Evolutionary conservation across 2,797 vertebrate genomes (phyloP).

Genomic region (Rallus crepitans): DNA sequence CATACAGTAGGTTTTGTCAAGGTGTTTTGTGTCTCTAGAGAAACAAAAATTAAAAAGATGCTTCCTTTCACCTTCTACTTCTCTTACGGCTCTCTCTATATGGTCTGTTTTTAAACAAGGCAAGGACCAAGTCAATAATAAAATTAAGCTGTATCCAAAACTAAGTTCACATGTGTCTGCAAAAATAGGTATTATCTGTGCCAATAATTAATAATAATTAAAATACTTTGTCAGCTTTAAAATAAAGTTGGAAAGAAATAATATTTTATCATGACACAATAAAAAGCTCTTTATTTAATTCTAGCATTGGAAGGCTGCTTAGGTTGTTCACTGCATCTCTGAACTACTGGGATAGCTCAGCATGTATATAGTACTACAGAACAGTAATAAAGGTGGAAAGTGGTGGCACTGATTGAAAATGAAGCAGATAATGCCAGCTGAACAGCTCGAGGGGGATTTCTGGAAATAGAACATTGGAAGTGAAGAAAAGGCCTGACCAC

Average conservation of each 20-base stretch:
- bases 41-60: background rate
- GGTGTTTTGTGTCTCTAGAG: background rate
- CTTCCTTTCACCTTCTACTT: background rate
- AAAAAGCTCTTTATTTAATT: background rate
- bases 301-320: background rate
- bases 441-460: background rate
- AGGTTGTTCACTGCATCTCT: background rate
- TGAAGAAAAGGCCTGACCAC: background rate
- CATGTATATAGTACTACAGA: background rate
- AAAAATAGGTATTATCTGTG: background rate
- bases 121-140: background rate
- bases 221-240: background rate
- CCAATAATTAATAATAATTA: background rate
- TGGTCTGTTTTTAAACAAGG: background rate
- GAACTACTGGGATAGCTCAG: background rate
- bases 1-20: background rate
- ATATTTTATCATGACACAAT: background rate
- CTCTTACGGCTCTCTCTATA: background rate
- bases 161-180: background rate
- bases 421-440: background rate
- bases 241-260: background rate
- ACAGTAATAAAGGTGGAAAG: background rate
- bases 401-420: background rate
- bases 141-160: background rate
- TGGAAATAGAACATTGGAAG: background rate